A percentile compares a stretch with the other conserved stretches of the same genome.
Conservation (phyloP, 2,113 vertebrate species). For the Nannospalax galili region DNA sequence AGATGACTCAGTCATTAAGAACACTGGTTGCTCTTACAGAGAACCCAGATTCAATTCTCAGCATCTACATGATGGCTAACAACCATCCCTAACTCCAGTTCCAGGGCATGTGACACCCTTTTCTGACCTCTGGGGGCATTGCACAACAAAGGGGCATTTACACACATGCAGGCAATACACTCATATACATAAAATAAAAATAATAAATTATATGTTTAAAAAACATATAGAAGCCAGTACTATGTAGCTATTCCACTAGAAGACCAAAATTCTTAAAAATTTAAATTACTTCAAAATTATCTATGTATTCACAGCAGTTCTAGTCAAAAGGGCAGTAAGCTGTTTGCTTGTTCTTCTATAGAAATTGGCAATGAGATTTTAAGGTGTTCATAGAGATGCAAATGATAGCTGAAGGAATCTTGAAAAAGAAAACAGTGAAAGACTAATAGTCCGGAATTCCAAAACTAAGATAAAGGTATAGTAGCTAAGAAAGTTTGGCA, state of each 20-base stretch:
- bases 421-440: not conserved
- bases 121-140: too few species aligned
- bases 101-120: too few species aligned
- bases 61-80: too few species aligned
- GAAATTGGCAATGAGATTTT: not conserved
- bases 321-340: not conserved
- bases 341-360: not conserved
- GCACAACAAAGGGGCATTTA: too few species aligned
- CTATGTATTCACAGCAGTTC: not conserved
- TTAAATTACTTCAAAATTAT: not conserved
- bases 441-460: too few species aligned
- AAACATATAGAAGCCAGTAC: not conserved
- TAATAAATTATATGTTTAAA: too few species aligned
- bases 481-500: not conserved
- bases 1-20: too few species aligned
- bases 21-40: too few species aligned
- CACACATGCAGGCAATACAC: too few species aligned
- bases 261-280: not conserved
- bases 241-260: not conserved
- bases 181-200: too few species aligned
- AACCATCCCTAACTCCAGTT: too few species aligned
- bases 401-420: not conserved
- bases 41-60: too few species aligned
- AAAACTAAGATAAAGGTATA: not conserved
- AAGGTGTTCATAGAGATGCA: not conserved